phyloP scores from a whole-genome alignment of 2,797 vertebrate genomes.

The Poeciliopsis presidionis region DNA sequence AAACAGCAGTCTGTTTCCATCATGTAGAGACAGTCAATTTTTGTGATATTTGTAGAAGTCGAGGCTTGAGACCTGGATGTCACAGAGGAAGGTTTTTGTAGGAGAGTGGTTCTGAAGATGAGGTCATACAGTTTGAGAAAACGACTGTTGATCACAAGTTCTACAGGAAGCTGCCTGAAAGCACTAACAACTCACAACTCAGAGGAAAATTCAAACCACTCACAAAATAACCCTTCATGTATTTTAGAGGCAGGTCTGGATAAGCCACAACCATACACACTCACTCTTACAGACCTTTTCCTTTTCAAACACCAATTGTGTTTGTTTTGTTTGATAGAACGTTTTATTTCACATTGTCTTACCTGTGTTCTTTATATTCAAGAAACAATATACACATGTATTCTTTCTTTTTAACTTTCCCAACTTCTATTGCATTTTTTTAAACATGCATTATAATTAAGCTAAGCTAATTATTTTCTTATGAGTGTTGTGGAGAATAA shows the following conservation, averaged over 20 bases:
- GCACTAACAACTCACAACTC: neutral
- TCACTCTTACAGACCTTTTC: neutral
- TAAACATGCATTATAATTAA: too few relatives aligned
- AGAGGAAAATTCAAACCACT: neutral
- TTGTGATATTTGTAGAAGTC: neutral
- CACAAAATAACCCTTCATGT: neutral
- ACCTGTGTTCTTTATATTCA: neutral
- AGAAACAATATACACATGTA: too few relatives aligned
- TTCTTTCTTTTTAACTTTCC: too few relatives aligned
- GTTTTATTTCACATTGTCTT: neutral
- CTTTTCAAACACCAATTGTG: neutral
- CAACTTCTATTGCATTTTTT: too few relatives aligned
- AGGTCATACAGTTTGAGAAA: neutral
- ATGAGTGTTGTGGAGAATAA: too few relatives aligned
- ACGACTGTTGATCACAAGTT: neutral
- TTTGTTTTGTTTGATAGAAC: neutral
- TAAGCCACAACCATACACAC: neutral
- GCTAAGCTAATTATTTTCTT: too few relatives aligned
- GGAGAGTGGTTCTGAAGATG: neutral
- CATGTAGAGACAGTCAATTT: neutral
- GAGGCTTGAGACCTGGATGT: neutral
- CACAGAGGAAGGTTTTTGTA: neutral
- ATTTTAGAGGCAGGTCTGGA: neutral
- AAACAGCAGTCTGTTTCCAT: neutral
- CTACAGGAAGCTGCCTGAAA: neutral